These are phyloP conservation scores for Invenusta paracnida DNA, from an alignment of 2,888 invertebrate species.

Conservation along the genomic window DNA sequence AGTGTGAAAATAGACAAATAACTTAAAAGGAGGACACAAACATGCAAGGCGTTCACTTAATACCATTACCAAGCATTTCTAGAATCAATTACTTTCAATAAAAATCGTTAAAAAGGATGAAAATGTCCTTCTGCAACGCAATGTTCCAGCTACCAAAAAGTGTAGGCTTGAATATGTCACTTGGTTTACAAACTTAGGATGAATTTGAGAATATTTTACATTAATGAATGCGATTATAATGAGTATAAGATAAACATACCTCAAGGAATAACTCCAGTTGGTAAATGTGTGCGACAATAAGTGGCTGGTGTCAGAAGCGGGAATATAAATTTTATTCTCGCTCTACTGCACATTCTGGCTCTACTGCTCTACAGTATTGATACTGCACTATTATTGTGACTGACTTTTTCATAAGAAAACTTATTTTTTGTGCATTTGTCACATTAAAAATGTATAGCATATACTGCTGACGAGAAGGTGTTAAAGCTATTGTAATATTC, in stretches of 20 bases:
- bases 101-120: background rate
- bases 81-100: background rate
- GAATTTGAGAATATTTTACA: background rate
- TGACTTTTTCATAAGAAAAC: too few species aligned
- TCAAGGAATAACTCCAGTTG: background rate
- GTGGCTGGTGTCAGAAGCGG: background rate
- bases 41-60: background rate
- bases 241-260: background rate
- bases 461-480: too few species aligned
- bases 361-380: too few species aligned
- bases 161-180: background rate
- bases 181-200: background rate
- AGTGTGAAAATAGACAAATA: background rate
- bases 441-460: too few species aligned
- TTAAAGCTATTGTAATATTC: too few species aligned
- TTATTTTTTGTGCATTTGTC: too few species aligned
- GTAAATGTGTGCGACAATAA: background rate
- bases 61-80: background rate
- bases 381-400: too few species aligned
- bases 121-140: background rate
- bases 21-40: background rate
- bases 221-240: background rate
- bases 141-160: background rate
- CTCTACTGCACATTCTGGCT: too few species aligned
- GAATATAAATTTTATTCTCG: background rate